A percentile compares a stretch with the other conserved stretches of the same genome.
phyloP scores from a whole-genome alignment of 2,888 invertebrate species.

The Euplexia lucipara region DNA sequence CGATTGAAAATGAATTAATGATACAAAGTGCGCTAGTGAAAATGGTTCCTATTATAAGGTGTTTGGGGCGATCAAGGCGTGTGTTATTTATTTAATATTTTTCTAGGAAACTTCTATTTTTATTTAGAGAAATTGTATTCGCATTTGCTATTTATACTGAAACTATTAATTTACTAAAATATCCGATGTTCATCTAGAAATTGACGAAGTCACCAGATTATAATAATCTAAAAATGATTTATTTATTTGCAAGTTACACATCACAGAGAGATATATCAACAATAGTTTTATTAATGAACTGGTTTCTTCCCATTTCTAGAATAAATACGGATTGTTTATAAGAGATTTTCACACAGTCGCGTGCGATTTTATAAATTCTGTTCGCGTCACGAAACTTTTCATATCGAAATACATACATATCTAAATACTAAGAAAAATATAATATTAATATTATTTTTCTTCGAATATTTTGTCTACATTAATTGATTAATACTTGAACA shows the following conservation, averaged over 20 bases:
- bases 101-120: constrained; percentile 68
- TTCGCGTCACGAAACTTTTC: constrained; percentile 55
- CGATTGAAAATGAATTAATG: constrained; percentile 63
- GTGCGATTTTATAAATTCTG: constrained; percentile 59
- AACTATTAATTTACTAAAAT: constrained; percentile 75
- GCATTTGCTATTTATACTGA: constrained; percentile 75
- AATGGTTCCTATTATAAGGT: constrained; percentile 69
- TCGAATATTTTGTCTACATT: constrained; percentile 75
- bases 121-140: constrained; percentile 74
- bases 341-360: constrained; percentile 52
- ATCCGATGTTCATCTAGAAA: constrained; percentile 52
- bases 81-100: constrained; percentile 73
- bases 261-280: constrained; percentile 43
- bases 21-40: constrained; percentile 74
- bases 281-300: constrained; percentile 37
- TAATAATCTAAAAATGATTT: constrained; percentile 39
- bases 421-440: constrained; percentile 83
- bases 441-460: constrained; percentile 70
- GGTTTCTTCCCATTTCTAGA: constrained; percentile 55
- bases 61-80: constrained; percentile 79
- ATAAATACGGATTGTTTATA: constrained; percentile 43
- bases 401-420: constrained; percentile 69
- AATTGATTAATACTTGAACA: constrained; percentile 78
- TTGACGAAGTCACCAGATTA: constrained; percentile 39
- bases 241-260: constrained; percentile 45